Evolutionary conservation across 2,113 vertebrate genomes (phyloP), one percentile per base, ranked within the genome.

Genomic region (Protobothrops flavoviridis): DNA sequence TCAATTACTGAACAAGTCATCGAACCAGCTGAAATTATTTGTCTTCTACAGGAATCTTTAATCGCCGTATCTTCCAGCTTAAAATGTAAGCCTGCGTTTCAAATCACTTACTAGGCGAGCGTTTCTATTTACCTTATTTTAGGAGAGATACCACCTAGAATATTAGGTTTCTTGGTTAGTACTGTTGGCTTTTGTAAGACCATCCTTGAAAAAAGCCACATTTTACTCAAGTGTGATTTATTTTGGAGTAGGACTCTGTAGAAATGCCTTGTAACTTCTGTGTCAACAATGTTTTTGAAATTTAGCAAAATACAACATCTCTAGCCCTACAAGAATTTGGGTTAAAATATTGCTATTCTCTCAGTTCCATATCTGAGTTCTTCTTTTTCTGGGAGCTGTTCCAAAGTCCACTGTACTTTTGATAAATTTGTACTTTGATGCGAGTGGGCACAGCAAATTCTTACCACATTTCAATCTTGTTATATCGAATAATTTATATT

Each of bases 41-140:
- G 2, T 39, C 48, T 23, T 52, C 8, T 92, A 92, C 90, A 95
- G 69, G 56, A 94, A 52, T 29, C 50, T 89, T 89, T 91, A 91
- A 91, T 11, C 92, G 7, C 53, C 90, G 89, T 94, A 53, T 93
- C 92, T 95, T 96, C 85, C 94, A 93, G 89, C 43, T 93, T 53
- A 26, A 95, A 88, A 90, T 93, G 23, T 90, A 95, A 94, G 94
- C 48, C 89, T 95, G 93, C 81, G 87, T 93, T 74, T 57, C 90
- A 93, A 95, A 85, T 91, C 95, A 95, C 56, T 23, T 95, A 93
- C 95, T 95, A 93, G 86, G 74, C 33, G 61, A 69, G 88, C 88
- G 85, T 93, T 93, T 90, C 93, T 50, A 12, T 48, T 87, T 29
- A 29, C 45, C 45, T 87, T 87, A 48, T 15, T 87, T 56, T 39